phyloP scores from a whole-genome alignment of 2,888 invertebrate species.

The Anarsia innoxiella region DNA sequence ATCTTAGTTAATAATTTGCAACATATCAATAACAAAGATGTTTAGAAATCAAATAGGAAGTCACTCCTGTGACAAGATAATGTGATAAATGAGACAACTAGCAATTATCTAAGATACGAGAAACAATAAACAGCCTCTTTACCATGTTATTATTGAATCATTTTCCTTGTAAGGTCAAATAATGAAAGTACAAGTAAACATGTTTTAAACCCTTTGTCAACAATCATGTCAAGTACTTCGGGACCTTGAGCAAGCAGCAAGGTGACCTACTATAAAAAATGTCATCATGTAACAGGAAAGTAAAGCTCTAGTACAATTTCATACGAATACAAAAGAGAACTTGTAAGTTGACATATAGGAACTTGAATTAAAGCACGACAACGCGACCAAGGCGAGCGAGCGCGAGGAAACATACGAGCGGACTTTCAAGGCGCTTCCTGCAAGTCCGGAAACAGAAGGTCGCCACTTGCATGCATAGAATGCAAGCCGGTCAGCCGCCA shows the following conservation, averaged over 20 bases:
- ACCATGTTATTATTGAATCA: slow-evolving; percentile 18
- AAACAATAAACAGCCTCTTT: slow-evolving; percentile 12
- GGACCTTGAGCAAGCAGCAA: slow-evolving; percentile 61
- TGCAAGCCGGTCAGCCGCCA: slow-evolving; percentile 46
- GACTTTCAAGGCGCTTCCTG: slow-evolving; percentile 73
- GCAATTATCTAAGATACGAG: slow-evolving; percentile 8
- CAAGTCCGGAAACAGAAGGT: slow-evolving; percentile 74
- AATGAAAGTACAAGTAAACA: slow-evolving; percentile 43
- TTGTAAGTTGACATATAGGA: slow-evolving; percentile 41
- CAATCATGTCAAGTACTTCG: slow-evolving; percentile 62
- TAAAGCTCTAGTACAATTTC: slow-evolving; percentile 39
- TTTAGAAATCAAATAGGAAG: slow-evolving; percentile 8
- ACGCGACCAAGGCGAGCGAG: slow-evolving; percentile 60
- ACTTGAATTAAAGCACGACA: slow-evolving; percentile 57
- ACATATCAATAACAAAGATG: too few species aligned
- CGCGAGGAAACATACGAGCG: slow-evolving; percentile 62
- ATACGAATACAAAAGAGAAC: slow-evolving; percentile 42
- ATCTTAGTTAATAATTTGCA: too few species aligned
- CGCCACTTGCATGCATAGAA: slow-evolving; percentile 62
- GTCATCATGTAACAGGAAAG: slow-evolving; percentile 61
- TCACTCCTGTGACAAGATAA: slow-evolving; percentile 5
- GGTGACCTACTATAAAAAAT: slow-evolving; percentile 67
- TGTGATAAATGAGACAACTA: slow-evolving; percentile 6
- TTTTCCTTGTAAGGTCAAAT: slow-evolving; percentile 38
- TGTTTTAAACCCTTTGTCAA: slow-evolving; percentile 35